Percentiles rank a stretch among this genome's conserved stretches.
Evolutionary conservation across 2,113 vertebrate species (phyloP).

Genomic region (Hymenochirus boettgeri): DNA sequence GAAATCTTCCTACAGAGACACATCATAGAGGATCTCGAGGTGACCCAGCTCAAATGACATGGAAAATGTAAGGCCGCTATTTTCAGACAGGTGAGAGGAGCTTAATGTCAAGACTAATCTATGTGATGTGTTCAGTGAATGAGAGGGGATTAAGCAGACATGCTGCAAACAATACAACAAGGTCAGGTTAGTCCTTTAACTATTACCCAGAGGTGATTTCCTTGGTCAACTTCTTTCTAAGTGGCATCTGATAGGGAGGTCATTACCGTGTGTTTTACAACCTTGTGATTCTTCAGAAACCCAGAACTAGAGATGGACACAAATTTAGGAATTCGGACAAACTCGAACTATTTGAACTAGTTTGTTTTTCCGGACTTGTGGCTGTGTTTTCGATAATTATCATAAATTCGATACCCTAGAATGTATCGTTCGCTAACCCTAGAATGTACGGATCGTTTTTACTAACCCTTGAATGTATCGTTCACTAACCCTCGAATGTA

Average conservation of each 20-base stretch:
- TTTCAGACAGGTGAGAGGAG: conserved; percentile 28
- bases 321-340: no score
- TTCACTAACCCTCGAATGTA: no score
- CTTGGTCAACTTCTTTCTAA: not conserved
- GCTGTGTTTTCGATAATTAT: no score
- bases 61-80: conserved; percentile 27
- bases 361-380: no score
- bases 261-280: not conserved
- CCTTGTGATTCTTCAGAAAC: no score
- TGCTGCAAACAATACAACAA: not conserved
- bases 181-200: conserved; percentile 9
- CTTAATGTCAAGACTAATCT: conserved; percentile 30
- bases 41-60: conserved; percentile 15
- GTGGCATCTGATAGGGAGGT: conserved; percentile 6
- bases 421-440: no score
- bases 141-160: conserved; percentile 9
- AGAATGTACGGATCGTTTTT: no score
- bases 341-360: no score
- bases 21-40: conserved; percentile 1
- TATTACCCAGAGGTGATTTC: not conserved
- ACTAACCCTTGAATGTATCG: no score
- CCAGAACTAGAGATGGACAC: no score
- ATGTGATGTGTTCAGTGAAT: conserved; percentile 1
- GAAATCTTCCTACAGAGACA: conserved; percentile 17
- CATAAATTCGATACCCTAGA: no score